Evolutionary conservation across 1,140 invertebrate species (phyloP).

Genomic region (Drosophila biarmipes): DNA sequence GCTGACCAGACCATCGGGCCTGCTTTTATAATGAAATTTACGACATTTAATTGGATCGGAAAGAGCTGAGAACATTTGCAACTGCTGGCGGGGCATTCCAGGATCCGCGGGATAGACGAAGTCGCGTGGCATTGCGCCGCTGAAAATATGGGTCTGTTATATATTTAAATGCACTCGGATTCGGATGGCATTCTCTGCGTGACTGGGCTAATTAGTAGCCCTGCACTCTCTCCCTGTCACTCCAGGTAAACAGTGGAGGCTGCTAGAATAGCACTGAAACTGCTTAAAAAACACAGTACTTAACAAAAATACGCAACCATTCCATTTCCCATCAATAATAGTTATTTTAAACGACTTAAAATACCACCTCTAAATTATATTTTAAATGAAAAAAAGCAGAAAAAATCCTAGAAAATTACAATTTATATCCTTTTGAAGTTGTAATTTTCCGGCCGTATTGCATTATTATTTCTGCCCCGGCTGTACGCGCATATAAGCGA

Average conservation of each 20-base stretch:
- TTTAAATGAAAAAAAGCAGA: too few species aligned
- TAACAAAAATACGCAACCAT: not conserved
- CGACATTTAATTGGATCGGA: constrained; percentile 67
- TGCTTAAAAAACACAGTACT: too few species aligned
- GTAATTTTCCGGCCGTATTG: too few species aligned
- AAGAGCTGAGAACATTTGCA: constrained; percentile 10
- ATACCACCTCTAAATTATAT: not conserved
- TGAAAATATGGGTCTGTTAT: constrained; percentile 3
- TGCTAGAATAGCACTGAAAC: not conserved
- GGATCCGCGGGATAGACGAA: not conserved
- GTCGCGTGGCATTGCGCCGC: constrained; percentile 36
- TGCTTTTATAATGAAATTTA: constrained; percentile 63
- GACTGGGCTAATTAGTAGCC: constrained; percentile 65
- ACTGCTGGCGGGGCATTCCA: constrained; percentile 25
- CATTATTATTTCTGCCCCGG: not conserved
- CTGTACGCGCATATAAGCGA: not conserved
- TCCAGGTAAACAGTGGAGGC: not conserved
- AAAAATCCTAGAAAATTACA: too few species aligned
- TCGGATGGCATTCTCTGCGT: constrained; percentile 52
- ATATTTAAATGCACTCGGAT: constrained; percentile 38
- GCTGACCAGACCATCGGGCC: constrained; percentile 17
- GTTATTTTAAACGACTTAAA: too few species aligned
- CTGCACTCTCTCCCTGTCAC: constrained; percentile 4
- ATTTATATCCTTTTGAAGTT: too few species aligned
- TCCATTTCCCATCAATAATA: too few species aligned